phyloP scores from a whole-genome alignment of 2,797 vertebrate species.

The Acrocephalus scirpaceus region DNA sequence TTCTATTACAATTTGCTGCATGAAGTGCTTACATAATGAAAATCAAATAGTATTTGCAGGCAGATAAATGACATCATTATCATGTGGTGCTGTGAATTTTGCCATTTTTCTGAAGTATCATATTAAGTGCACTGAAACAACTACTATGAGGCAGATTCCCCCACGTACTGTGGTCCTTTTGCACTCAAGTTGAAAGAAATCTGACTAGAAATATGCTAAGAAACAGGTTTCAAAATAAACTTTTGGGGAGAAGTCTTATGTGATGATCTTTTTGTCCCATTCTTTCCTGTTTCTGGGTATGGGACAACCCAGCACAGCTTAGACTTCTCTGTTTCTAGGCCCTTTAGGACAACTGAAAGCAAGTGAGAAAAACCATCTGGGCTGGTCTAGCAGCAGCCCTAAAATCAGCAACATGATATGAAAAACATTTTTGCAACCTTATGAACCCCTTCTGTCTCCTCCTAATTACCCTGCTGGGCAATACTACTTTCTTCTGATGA shows the following conservation, averaged over 20 bases:
- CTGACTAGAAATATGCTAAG: background rate
- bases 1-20: background rate
- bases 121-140: background rate
- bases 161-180: accelerated
- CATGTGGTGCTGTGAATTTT: background rate
- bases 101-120: background rate
- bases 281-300: background rate
- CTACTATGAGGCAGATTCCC: background rate
- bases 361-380: background rate
- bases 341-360: background rate
- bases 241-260: background rate
- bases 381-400: background rate
- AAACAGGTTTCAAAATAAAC: background rate
- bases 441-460: background rate
- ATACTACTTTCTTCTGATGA: background rate
- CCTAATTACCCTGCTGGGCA: background rate
- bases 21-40: background rate
- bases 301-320: background rate
- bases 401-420: background rate
- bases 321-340: background rate
- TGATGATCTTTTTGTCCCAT: background rate
- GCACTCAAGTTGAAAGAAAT: background rate
- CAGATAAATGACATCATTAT: background rate
- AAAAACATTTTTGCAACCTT: slow-evolving; percentile 1
- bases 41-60: background rate